Conservation (phyloP, 2,888 invertebrate genomes). For the Antheraea yamamai region DNA sequence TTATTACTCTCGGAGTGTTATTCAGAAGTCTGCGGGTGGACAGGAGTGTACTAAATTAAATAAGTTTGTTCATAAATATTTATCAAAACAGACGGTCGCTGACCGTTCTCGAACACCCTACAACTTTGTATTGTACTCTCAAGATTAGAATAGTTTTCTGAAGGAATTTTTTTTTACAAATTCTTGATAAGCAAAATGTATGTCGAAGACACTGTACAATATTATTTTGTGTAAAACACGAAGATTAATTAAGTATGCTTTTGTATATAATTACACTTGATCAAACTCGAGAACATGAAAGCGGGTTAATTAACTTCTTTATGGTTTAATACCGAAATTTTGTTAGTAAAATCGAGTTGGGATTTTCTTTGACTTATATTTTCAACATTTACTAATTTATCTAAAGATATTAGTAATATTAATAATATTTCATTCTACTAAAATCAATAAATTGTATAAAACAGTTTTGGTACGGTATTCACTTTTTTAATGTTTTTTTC, state of each 20-base stretch:
- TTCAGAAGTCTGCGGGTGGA: conserved; percentile 30
- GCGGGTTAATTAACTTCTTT: neutral
- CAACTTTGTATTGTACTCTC: conserved; percentile 3
- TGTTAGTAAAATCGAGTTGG: neutral
- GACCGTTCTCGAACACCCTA: neutral
- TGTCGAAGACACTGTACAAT: neutral
- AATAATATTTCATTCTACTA: neutral
- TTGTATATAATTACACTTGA: neutral
- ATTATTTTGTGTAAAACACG: neutral
- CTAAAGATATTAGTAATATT: neutral
- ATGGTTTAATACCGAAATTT: neutral
- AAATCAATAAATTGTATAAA: neutral
- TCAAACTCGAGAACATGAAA: neutral
- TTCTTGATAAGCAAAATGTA: neutral
- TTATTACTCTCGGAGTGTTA: conserved; percentile 33
- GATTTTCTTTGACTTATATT: neutral
- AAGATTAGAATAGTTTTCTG: conserved; percentile 3
- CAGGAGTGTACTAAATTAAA: conserved; percentile 41
- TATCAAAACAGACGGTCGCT: conserved; percentile 27
- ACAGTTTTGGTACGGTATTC: no score
- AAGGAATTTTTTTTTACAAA: neutral
- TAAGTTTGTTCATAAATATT: conserved; percentile 47
- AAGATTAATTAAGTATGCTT: neutral
- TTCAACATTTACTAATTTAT: neutral
- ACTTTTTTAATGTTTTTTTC: no score